Percentiles rank a stretch among this genome's conserved stretches.
Conservation (phyloP, 1,140 invertebrate genomes). For the Globodera ellingtonae region DNA sequence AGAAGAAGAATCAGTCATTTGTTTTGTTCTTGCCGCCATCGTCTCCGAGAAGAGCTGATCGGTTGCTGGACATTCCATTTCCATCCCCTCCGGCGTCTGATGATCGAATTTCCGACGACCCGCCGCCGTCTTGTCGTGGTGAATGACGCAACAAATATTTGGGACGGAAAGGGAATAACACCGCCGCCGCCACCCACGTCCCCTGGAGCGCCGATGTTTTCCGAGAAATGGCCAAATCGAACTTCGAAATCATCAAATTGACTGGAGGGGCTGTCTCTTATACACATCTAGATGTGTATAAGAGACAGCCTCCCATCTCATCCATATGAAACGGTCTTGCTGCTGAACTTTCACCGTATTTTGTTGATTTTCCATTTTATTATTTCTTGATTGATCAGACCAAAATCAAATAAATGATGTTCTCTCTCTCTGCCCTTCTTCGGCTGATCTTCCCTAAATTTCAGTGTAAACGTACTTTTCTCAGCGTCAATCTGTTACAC, state of each 20-base stretch:
- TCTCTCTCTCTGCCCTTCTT: not conserved
- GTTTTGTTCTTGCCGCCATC: no score
- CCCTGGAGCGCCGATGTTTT: not conserved
- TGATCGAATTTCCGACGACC: not conserved
- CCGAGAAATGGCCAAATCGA: not conserved
- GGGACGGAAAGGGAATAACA: not conserved
- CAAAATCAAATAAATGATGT: not conserved
- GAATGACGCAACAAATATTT: not conserved
- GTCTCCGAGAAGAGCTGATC: no score
- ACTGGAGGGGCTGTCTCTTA: not conserved
- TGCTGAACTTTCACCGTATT: not conserved
- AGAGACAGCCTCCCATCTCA: not conserved
- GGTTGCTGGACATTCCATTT: conserved; percentile 1
- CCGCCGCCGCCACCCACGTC: not conserved
- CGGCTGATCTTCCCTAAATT: not conserved
- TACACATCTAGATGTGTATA: no score
- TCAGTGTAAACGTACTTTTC: not conserved
- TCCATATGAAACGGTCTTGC: conserved; percentile 3
- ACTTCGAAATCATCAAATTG: no score
- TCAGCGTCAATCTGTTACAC: no score
- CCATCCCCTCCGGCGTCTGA: not conserved
- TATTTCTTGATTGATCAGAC: not conserved
- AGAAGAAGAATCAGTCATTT: no score
- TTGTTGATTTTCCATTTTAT: not conserved
- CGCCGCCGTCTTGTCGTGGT: not conserved